These are phyloP conservation scores for Caenorhabditis sp. DNA, from an alignment of 2,888 invertebrate species.

Conservation along the genomic window DNA sequence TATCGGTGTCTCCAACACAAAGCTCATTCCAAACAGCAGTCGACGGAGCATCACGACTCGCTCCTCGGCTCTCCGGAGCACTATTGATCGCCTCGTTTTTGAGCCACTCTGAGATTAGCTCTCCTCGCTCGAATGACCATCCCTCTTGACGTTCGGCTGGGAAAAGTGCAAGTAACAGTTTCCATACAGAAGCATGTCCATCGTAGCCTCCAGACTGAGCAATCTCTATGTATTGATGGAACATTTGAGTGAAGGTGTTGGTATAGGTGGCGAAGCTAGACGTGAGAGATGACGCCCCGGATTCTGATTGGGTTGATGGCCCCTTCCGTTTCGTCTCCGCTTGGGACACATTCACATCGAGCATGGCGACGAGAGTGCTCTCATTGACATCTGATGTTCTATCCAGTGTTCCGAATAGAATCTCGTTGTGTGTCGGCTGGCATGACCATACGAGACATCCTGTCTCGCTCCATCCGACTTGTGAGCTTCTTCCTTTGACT, in stretches of 20 bases:
- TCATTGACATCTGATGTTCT: conserved; percentile 49
- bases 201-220: conserved; percentile 49
- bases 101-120: conserved; percentile 70
- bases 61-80: not conserved
- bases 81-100: conserved; percentile 38
- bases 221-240: conserved; percentile 50
- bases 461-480: conserved; percentile 70
- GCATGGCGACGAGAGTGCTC: conserved; percentile 32
- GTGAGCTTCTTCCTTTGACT: conserved; percentile 51
- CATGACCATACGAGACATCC: conserved; percentile 51
- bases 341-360: conserved; percentile 43
- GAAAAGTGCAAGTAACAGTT: conserved; percentile 67
- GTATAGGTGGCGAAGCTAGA: conserved; percentile 49
- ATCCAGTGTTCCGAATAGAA: conserved; percentile 53
- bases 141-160: conserved; percentile 61
- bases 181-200: conserved; percentile 69
- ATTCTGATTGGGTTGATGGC: conserved; percentile 10
- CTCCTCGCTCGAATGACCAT: conserved; percentile 69
- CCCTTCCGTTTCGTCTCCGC: conserved; percentile 46
- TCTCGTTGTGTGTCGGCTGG: conserved; percentile 52
- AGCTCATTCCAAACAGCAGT: conserved; percentile 65
- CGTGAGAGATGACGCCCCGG: not conserved
- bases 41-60: conserved; percentile 5
- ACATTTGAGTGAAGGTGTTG: conserved; percentile 33
- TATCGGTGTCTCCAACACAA: conserved; percentile 65